Conservation (phyloP, 2,113 vertebrate species). For the Notothenia coriiceps region DNA sequence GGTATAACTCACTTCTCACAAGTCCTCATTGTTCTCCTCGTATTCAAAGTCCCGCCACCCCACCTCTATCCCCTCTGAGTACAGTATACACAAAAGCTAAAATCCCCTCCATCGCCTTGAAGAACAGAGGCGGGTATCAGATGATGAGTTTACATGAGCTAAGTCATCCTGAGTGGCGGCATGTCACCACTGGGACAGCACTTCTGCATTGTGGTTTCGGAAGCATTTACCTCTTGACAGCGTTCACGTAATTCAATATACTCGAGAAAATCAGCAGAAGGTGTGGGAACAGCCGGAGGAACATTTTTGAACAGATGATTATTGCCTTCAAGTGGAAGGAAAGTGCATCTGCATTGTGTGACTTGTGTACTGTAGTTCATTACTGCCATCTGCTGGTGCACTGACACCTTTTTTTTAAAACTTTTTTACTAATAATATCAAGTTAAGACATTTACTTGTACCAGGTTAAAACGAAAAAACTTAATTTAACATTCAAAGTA, state of each 20-base stretch:
- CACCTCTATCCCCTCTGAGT: constrained; percentile 30
- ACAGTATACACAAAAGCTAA: constrained; percentile 61
- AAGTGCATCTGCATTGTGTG: background rate
- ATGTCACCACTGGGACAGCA: constrained; percentile 48
- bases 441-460: background rate
- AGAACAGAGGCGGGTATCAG: constrained; percentile 69
- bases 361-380: background rate
- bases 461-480: background rate
- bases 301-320: background rate
- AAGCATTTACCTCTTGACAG: constrained; percentile 42
- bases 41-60: constrained; percentile 31
- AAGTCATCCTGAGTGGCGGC: constrained; percentile 51
- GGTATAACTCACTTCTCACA: constrained; percentile 55
- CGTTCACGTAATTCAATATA: constrained; percentile 43
- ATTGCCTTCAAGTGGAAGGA: constrained; percentile 47
- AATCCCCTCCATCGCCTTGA: constrained; percentile 58
- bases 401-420: no score
- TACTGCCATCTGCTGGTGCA: constrained; percentile 56
- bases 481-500: background rate
- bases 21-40: constrained; percentile 74
- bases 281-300: background rate
- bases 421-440: background rate
- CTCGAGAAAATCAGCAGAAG: constrained; percentile 20
- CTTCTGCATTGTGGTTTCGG: constrained; percentile 38
- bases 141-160: constrained; percentile 63